Evolutionary conservation across 2,797 vertebrate species (phyloP), one percentile per base, ranked within the genome.

Genomic region (Manis crassicaudata): DNA sequence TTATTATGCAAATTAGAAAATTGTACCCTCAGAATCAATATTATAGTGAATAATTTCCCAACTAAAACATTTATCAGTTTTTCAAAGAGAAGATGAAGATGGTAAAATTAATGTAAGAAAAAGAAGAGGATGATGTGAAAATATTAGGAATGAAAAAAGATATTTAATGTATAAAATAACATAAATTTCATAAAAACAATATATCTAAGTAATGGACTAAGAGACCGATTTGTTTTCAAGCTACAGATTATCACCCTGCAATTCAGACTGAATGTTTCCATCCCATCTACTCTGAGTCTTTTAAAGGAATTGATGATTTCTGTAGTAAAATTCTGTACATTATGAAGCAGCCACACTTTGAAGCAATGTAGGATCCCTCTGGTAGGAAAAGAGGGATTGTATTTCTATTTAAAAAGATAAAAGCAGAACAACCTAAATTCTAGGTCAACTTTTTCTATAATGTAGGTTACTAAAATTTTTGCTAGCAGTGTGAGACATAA

Each of bases 371-470:
- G 16, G 7, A 0, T 68, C 37, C 68, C 77, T 37, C n/a, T 88
- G 73, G n/a, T 65, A 68, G 79, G 91, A 80, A 1, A 70, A 25
- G 7, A 89, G 12, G 17, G 29, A 63, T 79, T 58, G 54, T 52
- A 43, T 85, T 88, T 90, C 52, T 94, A 76, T 92, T 14, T 16
- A 87, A 73, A 60, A 43, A 52, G 10, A n/a, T 37, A 77, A 43
- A 82, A 37, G 35, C 18, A 72, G 27, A 81, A 35, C 11, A 82
- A 63, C 58, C 56, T 65, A 50, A 86, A 96, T 95, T 97, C 93
- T 96, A 96, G 96, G 96, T 92, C 97, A 96, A 58, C 54, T 37
- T 84, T 60, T 75, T 43, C 21, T 92, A 16, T 73, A 72, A 96
- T 82, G 13, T 95, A 91, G 92, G 94, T 95, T 94, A 97, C 70